Base-by-base conservation (phyloP, 2,113 vertebrate genomes). In the Xerus inauris region DNA sequence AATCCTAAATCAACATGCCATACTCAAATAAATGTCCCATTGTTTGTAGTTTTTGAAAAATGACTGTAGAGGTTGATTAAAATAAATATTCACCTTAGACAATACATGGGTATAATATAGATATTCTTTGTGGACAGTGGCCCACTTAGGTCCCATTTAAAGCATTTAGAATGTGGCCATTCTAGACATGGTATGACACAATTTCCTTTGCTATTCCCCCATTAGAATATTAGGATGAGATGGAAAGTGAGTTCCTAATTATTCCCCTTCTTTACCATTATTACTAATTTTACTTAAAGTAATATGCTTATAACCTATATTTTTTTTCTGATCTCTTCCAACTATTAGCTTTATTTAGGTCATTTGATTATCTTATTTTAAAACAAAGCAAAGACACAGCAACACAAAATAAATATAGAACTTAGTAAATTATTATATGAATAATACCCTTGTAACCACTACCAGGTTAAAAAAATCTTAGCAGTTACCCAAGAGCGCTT, bases 11-110 rank as follows among this genome's bases (percentile, higher is more conserved):
- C 83, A 97, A 93, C 40, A 72, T 67, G 92, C 89, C 89, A 94
- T 94, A 26, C 80, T 89, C 80, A 97, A 95, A 92, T 81, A 94
- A 95, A 94, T 57, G 57, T 87, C 32, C 64, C 30, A 97, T 92
- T 95, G 84, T 97, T 96, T 81, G 30, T 13, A 57, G 69, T 11
- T 92, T 97, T 94, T 97, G 89, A 96, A 97, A 98, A 98, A 96
- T 96, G 84, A 96, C 80, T 81, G 3, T 62, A 94, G 69, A 64
- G 32, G 28, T 72, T 85, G 76, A 96, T 38, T 91, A 94, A 96
- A 93, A 94, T 96, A 97, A 93, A 93, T 95, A 81, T 87, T 88
- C 80, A 71, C 71, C 42, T 83, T 76, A 42, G 75, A 72, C 35
- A 87, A 73, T 81, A 93, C 72, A 42, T 35, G 47, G 16, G 3